Evolutionary conservation across 2,888 invertebrate genomes (phyloP).

Genomic region (Laspeyria flexula): DNA sequence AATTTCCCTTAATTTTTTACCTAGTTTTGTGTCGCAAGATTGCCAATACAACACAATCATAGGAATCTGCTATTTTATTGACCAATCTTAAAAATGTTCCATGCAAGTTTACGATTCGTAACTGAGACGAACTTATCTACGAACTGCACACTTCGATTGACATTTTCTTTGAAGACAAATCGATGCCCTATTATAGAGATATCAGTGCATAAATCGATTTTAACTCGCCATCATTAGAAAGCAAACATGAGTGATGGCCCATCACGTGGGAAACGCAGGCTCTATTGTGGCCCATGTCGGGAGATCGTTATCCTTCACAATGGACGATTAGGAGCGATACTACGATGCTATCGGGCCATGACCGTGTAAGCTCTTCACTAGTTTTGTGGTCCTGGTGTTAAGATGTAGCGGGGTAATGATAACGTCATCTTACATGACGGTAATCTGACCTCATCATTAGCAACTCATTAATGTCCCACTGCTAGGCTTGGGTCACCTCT

Average conservation of each 20-base stretch:
- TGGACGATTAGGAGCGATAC: slow-evolving; percentile 72
- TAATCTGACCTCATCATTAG: neutral
- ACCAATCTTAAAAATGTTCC: too few relatives aligned
- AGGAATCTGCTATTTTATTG: too few relatives aligned
- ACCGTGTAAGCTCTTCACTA: slow-evolving; percentile 60
- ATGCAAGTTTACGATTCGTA: too few relatives aligned
- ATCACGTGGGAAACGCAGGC: slow-evolving; percentile 48
- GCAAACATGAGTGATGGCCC: slow-evolving; percentile 43
- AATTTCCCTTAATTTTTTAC: too few relatives aligned
- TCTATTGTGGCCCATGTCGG: slow-evolving; percentile 53
- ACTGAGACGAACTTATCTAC: neutral
- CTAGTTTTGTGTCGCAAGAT: too few relatives aligned
- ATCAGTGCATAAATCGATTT: slow-evolving; percentile 5
- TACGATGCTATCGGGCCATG: slow-evolving; percentile 63
- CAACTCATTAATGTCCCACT: neutral
- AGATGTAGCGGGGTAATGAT: slow-evolving; percentile 6
- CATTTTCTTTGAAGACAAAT: neutral
- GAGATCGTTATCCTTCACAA: slow-evolving; percentile 70
- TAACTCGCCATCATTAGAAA: slow-evolving; percentile 50
- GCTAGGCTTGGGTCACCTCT: too few relatives aligned
- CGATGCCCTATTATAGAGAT: neutral
- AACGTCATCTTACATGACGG: too few relatives aligned
- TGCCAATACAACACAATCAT: too few relatives aligned
- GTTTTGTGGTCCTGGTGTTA: slow-evolving; percentile 30
- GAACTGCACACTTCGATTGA: neutral